Conservation (phyloP, 2,797 vertebrate species). For the Hapalemur alaotrensis region DNA sequence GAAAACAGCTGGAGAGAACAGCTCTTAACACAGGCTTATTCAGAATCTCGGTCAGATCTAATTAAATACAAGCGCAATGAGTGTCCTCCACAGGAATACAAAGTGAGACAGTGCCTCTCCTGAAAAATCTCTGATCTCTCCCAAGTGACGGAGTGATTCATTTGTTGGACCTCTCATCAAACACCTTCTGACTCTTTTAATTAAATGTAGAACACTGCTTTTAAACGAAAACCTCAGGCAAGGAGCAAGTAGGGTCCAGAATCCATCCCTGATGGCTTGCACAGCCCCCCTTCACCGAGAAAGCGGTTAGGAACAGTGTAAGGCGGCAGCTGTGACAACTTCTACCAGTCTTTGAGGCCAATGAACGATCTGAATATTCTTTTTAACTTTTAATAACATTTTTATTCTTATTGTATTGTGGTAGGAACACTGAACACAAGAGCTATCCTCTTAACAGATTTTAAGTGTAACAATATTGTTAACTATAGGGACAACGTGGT, state of each 20-base stretch:
- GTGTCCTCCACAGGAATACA: not conserved
- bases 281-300: not conserved
- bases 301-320: not conserved
- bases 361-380: not conserved
- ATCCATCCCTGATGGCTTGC: not conserved
- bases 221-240: not conserved
- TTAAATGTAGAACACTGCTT: not conserved
- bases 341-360: not conserved
- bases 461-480: not conserved
- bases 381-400: not conserved
- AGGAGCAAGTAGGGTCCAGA: not conserved
- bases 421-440: not conserved
- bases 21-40: not conserved
- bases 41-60: not conserved
- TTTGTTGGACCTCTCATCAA: not conserved
- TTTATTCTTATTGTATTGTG: not conserved
- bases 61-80: not conserved
- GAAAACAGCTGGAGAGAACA: not conserved
- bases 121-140: not conserved
- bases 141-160: not conserved
- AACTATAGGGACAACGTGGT: not conserved
- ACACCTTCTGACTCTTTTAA: not conserved
- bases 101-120: not conserved
- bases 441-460: not conserved
- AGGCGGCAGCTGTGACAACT: not conserved